A percentile compares a stretch with the other conserved stretches of the same genome.
These are phyloP conservation scores for Schizotus pectinicornis DNA, from an alignment of 2,888 invertebrate species.

Conservation along the genomic window DNA sequence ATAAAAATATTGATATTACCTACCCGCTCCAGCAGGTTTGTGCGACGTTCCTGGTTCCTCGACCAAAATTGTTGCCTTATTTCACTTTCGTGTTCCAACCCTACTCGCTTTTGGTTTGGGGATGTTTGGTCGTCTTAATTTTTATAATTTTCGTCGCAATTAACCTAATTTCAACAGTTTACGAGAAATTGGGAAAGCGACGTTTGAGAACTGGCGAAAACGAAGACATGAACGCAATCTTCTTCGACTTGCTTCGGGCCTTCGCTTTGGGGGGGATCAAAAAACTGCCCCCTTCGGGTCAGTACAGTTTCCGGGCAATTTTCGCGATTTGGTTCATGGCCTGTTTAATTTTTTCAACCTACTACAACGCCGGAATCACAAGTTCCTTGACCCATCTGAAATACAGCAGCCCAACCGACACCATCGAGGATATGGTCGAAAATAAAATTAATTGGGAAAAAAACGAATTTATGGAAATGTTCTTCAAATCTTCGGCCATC, in stretches of 20 bases:
- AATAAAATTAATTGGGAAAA: constrained; percentile 32
- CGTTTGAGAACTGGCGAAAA: too few species aligned
- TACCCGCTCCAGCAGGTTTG: constrained; percentile 39
- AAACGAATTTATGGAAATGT: too few species aligned
- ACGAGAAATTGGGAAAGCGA: not conserved
- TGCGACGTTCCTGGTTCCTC: constrained; percentile 45
- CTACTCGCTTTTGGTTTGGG: constrained; percentile 28
- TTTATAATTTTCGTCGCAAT: not conserved
- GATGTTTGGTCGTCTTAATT: constrained; percentile 8
- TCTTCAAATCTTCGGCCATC: not conserved
- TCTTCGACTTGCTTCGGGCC: not conserved
- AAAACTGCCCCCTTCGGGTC: not conserved
- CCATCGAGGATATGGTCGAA: constrained; percentile 36
- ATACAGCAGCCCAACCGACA: constrained; percentile 31
- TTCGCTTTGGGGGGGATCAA: constrained; percentile 1
- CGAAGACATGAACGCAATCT: not conserved
- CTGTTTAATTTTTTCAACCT: constrained; percentile 30
- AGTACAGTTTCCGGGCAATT: constrained; percentile 18
- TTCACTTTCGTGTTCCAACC: constrained; percentile 42
- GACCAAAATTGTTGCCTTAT: constrained; percentile 41
- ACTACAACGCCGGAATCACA: constrained; percentile 38
- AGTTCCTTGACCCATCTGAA: constrained; percentile 34
- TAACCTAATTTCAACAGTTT: not conserved
- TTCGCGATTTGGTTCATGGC: constrained; percentile 27
- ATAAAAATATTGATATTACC: constrained; percentile 31